Evolutionary conservation across 2,888 invertebrate genomes (phyloP), one percentile per base, ranked within the genome.

Genomic region (Brachypterus glaber): DNA sequence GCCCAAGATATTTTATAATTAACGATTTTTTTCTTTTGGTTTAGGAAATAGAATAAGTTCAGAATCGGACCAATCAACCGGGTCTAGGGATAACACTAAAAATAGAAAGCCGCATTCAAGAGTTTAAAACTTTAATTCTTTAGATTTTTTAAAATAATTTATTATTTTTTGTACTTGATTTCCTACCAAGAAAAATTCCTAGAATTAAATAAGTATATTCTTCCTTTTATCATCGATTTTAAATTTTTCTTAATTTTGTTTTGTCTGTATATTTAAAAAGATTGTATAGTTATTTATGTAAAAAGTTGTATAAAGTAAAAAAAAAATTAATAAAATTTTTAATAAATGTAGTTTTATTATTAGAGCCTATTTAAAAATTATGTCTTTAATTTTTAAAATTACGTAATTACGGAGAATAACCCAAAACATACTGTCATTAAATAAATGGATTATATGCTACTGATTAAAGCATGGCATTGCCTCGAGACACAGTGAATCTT

Each of bases 1-100:
- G n/a, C n/a, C n/a, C n/a, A n/a, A n/a, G n/a, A n/a, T n/a, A n/a
- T 21, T 7, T 9, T 7, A 21, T 21, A 5, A 7, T 21, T 21
- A 7, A 21, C 21, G 25, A 26, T 38, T 40, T 45, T 44, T 46
- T 44, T 53, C 45, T 43, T 54, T 31, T 67, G 73, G 73, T 71
- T 58, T 69, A 67, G 40, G 47, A 34, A 43, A 21, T 21, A 9
- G 49, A 16, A 41, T 53, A 40, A 75, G 76, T 63, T 74, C 76
- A 26, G 76, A 73, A 36, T 76, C 76, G 30, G 75, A 72, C 13
- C 72, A 74, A 58, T 76, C 76, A 30, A 71, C 74, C 41, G 76
- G 76, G 57, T 76, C 76, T 66, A 54, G 67, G 64, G 17, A 64
- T 63, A 51, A 48, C 53, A n/a, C n/a, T n/a, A n/a, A n/a, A 33